A percentile compares a stretch with the other conserved stretches of the same genome.
Evolutionary conservation across 2,113 vertebrate species (phyloP).

Genomic region (Heterotilapia buettikoferi): DNA sequence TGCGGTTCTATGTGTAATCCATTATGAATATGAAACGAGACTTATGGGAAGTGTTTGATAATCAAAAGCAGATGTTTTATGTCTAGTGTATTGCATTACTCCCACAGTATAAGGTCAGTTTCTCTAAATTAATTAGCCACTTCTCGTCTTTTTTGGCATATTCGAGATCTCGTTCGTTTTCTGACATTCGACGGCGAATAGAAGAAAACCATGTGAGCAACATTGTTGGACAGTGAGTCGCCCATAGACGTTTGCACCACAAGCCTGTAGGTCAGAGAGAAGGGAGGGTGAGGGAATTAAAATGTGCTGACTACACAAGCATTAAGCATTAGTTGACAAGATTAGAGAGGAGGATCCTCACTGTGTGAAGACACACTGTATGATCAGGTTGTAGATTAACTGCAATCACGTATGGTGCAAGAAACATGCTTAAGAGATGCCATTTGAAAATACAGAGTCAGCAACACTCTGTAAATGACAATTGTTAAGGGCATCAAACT

Average conservation of each 20-base stretch:
- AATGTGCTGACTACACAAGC: constrained; percentile 62
- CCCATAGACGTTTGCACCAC: neutral
- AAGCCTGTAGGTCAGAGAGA: constrained; percentile 51
- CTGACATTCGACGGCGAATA: neutral
- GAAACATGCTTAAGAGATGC: neutral
- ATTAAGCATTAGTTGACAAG: constrained; percentile 60
- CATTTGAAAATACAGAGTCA: neutral
- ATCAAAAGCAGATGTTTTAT: neutral
- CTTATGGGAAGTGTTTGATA: neutral
- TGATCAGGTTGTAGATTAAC: constrained; percentile 21
- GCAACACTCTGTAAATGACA: neutral
- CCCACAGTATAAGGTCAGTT: neutral
- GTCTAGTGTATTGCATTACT: neutral
- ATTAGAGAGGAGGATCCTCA: constrained; percentile 36
- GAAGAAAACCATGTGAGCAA: neutral
- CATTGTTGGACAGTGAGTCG: neutral
- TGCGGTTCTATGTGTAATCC: neutral
- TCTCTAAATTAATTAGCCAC: neutral
- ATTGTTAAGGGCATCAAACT: neutral
- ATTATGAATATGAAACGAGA: neutral
- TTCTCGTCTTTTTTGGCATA: neutral
- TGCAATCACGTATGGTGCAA: neutral
- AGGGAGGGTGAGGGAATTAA: constrained; percentile 44
- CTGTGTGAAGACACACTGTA: constrained; percentile 5
- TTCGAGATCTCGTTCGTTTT: neutral